These are phyloP conservation scores for Cheilosia scutellata DNA, from an alignment of 2,888 invertebrate species.

Conservation along the genomic window DNA sequence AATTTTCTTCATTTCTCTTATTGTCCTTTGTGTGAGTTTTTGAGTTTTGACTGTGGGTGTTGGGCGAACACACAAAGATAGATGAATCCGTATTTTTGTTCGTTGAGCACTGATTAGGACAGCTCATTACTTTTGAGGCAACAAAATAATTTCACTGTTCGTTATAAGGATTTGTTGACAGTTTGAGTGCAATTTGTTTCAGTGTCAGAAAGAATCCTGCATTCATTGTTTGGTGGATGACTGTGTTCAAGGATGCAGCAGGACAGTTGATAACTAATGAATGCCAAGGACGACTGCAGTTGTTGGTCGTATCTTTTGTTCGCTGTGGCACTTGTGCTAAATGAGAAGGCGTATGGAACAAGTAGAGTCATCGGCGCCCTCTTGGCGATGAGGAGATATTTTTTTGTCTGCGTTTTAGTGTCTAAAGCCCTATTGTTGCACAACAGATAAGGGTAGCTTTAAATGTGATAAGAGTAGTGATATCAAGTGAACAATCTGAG, in stretches of 20 bases:
- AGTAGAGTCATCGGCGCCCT: no score
- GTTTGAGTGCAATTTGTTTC: slow-evolving; percentile 62
- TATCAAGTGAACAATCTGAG: background rate
- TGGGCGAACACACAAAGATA: slow-evolving; percentile 36
- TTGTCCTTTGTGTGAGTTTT: slow-evolving; percentile 46
- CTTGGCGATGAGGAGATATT: background rate
- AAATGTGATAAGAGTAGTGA: background rate
- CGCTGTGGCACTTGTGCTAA: slow-evolving; percentile 7
- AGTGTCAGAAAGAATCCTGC: slow-evolving; percentile 52
- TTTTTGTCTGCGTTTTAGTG: background rate
- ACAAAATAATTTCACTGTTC: slow-evolving; percentile 54
- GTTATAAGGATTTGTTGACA: background rate
- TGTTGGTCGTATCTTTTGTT: slow-evolving; percentile 20
- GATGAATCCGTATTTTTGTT: slow-evolving; percentile 2
- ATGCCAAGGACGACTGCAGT: slow-evolving; percentile 65
- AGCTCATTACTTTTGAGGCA: slow-evolving; percentile 71
- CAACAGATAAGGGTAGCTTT: no score
- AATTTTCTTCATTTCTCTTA: slow-evolving; percentile 56
- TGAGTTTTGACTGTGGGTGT: slow-evolving; percentile 5
- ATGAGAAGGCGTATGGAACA: slow-evolving; percentile 17
- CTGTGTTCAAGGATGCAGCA: slow-evolving; percentile 39
- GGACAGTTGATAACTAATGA: slow-evolving; percentile 41
- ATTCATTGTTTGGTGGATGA: background rate
- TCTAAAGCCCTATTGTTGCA: no score
- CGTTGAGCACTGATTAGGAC: slow-evolving; percentile 66